Evolutionary conservation across 2,797 vertebrate genomes (phyloP).

Genomic region (Zalophus californianus): DNA sequence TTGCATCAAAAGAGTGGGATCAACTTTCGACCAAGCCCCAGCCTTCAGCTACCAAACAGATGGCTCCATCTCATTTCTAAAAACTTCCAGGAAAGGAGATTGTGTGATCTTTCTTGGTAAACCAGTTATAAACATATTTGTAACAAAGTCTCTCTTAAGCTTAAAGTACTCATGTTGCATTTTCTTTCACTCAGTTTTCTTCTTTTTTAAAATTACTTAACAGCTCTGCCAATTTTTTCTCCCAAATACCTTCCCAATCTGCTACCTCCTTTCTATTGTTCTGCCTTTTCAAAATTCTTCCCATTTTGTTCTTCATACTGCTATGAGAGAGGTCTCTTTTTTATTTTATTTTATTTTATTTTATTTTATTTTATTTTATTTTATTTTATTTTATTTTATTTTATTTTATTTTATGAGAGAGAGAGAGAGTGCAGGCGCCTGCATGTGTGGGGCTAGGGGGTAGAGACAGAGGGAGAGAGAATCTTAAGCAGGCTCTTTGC

Average conservation of each 20-base stretch:
- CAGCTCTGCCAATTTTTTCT: not conserved
- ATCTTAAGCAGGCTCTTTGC: not conserved
- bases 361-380: too few relatives aligned
- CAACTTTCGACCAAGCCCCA: not conserved
- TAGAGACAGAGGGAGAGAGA: not conserved
- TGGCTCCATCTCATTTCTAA: not conserved
- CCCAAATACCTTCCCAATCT: not conserved
- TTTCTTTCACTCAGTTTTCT: not conserved
- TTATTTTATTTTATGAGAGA: too few relatives aligned
- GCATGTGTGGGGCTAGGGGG: not conserved
- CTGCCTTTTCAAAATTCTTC: conserved; percentile 16
- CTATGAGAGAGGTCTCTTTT: not conserved
- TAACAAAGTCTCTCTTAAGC: not conserved
- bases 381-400: too few relatives aligned
- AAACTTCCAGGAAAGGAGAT: not conserved
- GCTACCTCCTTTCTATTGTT: not conserved
- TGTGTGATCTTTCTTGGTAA: not conserved
- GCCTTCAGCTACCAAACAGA: conserved; percentile 19
- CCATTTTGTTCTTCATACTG: not conserved
- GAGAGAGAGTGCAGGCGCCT: too few relatives aligned
- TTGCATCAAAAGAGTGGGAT: not conserved
- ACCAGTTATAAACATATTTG: not conserved
- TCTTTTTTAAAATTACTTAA: not conserved
- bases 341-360: too few relatives aligned
- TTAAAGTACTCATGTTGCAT: not conserved